Percentiles rank a stretch among this genome's conserved stretches.
Conservation (phyloP, 2,113 vertebrate species). For the Austrofundulus limnaeus region DNA sequence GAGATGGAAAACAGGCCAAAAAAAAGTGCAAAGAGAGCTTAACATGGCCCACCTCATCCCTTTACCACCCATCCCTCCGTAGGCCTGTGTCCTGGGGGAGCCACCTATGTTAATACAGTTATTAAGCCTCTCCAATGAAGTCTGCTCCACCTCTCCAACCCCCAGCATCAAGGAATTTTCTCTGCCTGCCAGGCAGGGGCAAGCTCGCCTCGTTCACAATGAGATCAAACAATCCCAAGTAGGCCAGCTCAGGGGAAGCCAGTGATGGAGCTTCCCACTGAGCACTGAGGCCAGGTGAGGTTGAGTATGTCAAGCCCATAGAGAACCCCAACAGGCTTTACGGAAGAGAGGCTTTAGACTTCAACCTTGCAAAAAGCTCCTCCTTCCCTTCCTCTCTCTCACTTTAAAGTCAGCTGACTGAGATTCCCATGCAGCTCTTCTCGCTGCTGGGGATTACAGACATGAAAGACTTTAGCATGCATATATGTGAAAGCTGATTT, state of each 20-base stretch:
- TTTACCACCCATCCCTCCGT: conserved; percentile 25
- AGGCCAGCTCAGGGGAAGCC: conserved; percentile 70
- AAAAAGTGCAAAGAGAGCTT: conserved; percentile 37
- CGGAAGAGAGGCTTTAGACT: conserved; percentile 15
- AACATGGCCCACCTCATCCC: neutral
- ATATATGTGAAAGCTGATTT: conserved; percentile 28
- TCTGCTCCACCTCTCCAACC: conserved; percentile 69
- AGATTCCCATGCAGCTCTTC: conserved; percentile 68
- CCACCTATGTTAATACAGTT: conserved; percentile 74
- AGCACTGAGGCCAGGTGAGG: conserved; percentile 61
- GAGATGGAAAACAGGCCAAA: conserved; percentile 45
- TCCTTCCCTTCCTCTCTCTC: conserved; percentile 36
- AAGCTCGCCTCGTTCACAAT: conserved; percentile 64
- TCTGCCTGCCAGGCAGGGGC: conserved; percentile 66
- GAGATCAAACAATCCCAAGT: conserved; percentile 76
- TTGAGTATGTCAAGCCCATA: conserved; percentile 58
- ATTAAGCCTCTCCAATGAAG: conserved; percentile 77
- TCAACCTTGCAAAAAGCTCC: conserved; percentile 26
- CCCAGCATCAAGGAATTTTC: conserved; percentile 70
- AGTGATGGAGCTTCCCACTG: conserved; percentile 63
- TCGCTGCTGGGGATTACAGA: conserved; percentile 48
- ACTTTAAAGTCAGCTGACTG: conserved; percentile 65
- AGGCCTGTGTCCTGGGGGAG: conserved; percentile 67
- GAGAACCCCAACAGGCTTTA: conserved; percentile 71
- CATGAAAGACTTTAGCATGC: conserved; percentile 50